phyloP scores from a whole-genome alignment of 2,888 invertebrate species.

The Pollenia angustigena region DNA sequence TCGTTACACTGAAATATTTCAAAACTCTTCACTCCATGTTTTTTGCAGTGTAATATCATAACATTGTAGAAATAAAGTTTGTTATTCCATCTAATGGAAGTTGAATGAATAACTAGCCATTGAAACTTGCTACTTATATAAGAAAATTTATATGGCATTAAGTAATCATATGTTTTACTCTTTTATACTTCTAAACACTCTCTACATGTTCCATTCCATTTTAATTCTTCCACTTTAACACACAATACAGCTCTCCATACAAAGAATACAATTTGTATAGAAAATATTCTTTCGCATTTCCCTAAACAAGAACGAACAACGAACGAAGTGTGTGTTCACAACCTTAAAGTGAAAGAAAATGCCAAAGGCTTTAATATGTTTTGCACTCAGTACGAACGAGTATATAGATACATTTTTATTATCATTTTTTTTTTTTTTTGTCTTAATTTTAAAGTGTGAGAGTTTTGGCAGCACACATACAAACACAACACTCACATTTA shows the following conservation, averaged over 20 bases:
- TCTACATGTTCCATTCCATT: neutral
- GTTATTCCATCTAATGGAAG: conserved; percentile 4
- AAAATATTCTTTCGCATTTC: conserved; percentile 10
- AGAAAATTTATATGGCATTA: conserved; percentile 63
- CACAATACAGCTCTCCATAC: conserved; percentile 6
- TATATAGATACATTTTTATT: neutral
- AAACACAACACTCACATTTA: neutral
- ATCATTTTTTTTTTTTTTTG: conserved; percentile 1
- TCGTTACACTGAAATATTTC: too few species aligned
- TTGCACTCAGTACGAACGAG: too few species aligned
- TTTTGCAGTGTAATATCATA: conserved; percentile 16
- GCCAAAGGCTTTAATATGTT: conserved; percentile 45
- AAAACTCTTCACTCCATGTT: neutral
- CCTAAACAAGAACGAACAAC: conserved; percentile 8
- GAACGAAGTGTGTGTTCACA: conserved; percentile 9
- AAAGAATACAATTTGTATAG: conserved; percentile 12
- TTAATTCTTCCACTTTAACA: conserved; percentile 11
- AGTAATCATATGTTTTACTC: conserved; percentile 56
- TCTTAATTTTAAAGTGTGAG: conserved; percentile 6
- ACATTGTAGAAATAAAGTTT: conserved; percentile 2
- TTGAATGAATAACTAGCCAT: conserved; percentile 48
- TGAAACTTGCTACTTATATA: conserved; percentile 56
- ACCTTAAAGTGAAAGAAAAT: conserved; percentile 44
- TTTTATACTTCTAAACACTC: neutral
- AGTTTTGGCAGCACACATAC: neutral